phyloP scores from a whole-genome alignment of 1,140 invertebrate genomes.

The Papilio dardanus region DNA sequence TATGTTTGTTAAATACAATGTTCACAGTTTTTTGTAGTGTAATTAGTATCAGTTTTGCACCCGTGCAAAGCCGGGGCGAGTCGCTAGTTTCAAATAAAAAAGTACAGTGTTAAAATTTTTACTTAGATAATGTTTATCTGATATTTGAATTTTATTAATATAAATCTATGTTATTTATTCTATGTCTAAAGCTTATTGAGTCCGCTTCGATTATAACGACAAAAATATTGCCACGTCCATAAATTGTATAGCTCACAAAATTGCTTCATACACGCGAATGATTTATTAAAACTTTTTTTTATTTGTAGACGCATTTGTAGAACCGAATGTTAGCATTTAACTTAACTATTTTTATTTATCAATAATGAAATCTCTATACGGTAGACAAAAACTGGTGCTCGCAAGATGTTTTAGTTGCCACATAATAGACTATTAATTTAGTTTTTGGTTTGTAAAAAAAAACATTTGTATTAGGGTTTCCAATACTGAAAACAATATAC shows the following conservation, averaged over 20 bases:
- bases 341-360: constrained; percentile 1
- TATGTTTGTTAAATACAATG: too few relatives aligned
- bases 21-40: too few relatives aligned
- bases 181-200: constrained; percentile 22
- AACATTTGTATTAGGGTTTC: not conserved
- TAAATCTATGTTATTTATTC: constrained; percentile 29
- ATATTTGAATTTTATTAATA: not conserved
- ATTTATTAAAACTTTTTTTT: constrained; percentile 29
- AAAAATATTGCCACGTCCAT: constrained; percentile 38
- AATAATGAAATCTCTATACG: constrained; percentile 4
- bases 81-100: too few relatives aligned
- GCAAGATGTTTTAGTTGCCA: constrained; percentile 16
- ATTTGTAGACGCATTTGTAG: constrained; percentile 19
- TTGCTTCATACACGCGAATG: constrained; percentile 37
- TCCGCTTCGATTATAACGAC: constrained; percentile 38
- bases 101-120: too few relatives aligned
- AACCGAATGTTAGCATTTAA: constrained; percentile 4
- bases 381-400: not conserved
- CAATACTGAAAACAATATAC: too few relatives aligned
- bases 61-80: too few relatives aligned
- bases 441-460: not conserved
- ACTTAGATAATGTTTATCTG: too few relatives aligned
- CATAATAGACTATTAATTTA: not conserved
- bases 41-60: too few relatives aligned
- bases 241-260: constrained; percentile 29